phyloP scores from a whole-genome alignment of 2,113 vertebrate genomes.

The Triplophysa rosa region DNA sequence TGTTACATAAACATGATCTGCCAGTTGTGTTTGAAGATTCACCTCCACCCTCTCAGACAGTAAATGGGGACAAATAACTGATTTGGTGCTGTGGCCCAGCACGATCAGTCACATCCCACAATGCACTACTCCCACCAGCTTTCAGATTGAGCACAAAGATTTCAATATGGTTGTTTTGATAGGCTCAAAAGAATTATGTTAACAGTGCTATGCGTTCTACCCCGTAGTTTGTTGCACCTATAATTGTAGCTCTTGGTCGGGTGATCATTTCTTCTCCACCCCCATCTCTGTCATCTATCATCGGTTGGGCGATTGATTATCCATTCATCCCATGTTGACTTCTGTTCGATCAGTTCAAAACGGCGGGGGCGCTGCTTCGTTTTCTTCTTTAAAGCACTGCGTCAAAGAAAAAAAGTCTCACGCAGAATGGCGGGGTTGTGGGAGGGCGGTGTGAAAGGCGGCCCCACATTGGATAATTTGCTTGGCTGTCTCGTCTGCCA shows the following conservation, averaged over 20 bases:
- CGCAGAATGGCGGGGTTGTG: slow-evolving; percentile 63
- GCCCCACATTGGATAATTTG: slow-evolving; percentile 65
- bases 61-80: slow-evolving; percentile 49
- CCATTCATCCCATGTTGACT: slow-evolving; percentile 61
- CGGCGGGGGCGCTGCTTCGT: slow-evolving; percentile 56
- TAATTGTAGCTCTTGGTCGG: slow-evolving; percentile 41
- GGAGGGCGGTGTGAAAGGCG: slow-evolving; percentile 61
- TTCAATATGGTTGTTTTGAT: slow-evolving; percentile 17
- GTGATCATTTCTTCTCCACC: slow-evolving; percentile 40
- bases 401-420: slow-evolving; percentile 66
- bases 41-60: slow-evolving; percentile 40
- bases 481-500: slow-evolving; percentile 54
- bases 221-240: slow-evolving; percentile 9
- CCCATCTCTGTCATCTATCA: slow-evolving; percentile 33
- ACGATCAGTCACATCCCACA: slow-evolving; percentile 33
- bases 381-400: slow-evolving; percentile 66
- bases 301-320: slow-evolving; percentile 58
- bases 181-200: slow-evolving; percentile 17
- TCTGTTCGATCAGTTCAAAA: slow-evolving; percentile 47
- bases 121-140: slow-evolving; percentile 26
- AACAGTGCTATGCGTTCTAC: slow-evolving; percentile 24
- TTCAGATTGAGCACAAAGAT: slow-evolving; percentile 36
- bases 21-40: slow-evolving; percentile 49
- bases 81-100: slow-evolving; percentile 27
- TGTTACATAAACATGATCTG: slow-evolving; percentile 53